These are phyloP conservation scores for Hystrix brachyura DNA, from an alignment of 2,113 vertebrate species.

Conservation along the genomic window DNA sequence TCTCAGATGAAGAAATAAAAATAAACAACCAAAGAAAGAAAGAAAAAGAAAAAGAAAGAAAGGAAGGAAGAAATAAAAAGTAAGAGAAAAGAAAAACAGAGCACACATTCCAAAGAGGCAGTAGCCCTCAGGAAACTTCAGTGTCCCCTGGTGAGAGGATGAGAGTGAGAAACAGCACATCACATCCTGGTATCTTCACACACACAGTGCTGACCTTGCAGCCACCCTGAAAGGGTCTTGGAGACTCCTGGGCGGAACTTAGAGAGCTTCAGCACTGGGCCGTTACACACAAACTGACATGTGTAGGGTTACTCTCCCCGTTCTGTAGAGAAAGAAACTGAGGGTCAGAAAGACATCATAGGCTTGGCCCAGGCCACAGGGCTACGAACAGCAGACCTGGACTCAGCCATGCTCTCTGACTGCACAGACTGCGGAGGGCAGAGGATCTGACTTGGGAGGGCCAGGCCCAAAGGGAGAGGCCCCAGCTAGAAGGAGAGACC, in stretches of 20 bases:
- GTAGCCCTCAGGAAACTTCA: neutral
- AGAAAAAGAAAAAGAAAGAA: neutral
- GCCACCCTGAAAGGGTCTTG: neutral
- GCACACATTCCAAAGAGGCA: neutral
- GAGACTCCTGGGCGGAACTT: neutral
- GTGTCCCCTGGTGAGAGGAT: neutral
- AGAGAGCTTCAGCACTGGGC: neutral
- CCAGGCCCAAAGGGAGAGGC: neutral
- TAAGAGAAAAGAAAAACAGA: neutral
- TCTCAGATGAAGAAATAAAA: too few species aligned
- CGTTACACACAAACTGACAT: neutral
- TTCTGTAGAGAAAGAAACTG: conserved; percentile 16
- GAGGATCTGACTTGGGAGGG: neutral
- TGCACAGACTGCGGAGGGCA: neutral
- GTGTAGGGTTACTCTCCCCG: neutral
- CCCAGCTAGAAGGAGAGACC: neutral
- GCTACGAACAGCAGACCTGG: neutral
- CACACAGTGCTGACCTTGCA: neutral
- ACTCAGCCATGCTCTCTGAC: neutral
- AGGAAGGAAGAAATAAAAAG: neutral
- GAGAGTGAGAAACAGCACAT: neutral
- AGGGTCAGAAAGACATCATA: neutral
- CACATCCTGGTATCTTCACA: neutral
- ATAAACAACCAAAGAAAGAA: neutral
- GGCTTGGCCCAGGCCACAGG: neutral